These are phyloP conservation scores for Agapetus fuscipes DNA, from an alignment of 2,888 invertebrate genomes.

Conservation along the genomic window DNA sequence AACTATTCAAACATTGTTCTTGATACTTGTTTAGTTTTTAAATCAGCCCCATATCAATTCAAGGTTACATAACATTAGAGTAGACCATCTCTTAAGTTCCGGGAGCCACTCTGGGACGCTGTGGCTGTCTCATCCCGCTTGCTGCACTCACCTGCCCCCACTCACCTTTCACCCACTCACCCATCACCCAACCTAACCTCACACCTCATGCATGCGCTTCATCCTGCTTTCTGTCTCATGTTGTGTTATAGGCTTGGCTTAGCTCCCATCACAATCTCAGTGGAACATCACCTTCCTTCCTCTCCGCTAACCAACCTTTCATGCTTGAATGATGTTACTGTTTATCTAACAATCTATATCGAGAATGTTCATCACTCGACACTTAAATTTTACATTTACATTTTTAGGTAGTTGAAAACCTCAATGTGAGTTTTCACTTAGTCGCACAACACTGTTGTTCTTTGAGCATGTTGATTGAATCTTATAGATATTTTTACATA, in stretches of 20 bases:
- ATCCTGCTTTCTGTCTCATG: constrained; percentile 11
- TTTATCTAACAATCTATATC: not conserved
- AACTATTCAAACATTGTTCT: constrained; percentile 10
- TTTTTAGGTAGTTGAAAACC: too few relatives aligned
- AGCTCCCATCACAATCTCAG: too few relatives aligned
- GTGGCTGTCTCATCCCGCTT: constrained; percentile 27
- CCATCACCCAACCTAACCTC: constrained; percentile 20
- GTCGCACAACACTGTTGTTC: too few relatives aligned
- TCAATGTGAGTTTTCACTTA: too few relatives aligned
- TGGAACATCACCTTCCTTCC: too few relatives aligned
- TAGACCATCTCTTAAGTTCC: constrained; percentile 48
- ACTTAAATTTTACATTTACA: too few relatives aligned
- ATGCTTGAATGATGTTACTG: too few relatives aligned
- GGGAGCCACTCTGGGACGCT: constrained; percentile 33
- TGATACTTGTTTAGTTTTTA: constrained; percentile 10
- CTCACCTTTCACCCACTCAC: constrained; percentile 24
- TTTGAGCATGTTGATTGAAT: too few relatives aligned
- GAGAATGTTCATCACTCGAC: too few relatives aligned
- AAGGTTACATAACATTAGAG: constrained; percentile 19
- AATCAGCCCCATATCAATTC: constrained; percentile 10
- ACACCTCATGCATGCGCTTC: constrained; percentile 11
- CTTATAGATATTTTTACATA: too few relatives aligned
- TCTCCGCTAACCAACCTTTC: too few relatives aligned
- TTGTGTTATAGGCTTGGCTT: too few relatives aligned
- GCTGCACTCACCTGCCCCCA: constrained; percentile 24